These are phyloP conservation scores for Tetranychus urticae DNA, from an alignment of 1,140 invertebrate genomes.

Conservation along the genomic window DNA sequence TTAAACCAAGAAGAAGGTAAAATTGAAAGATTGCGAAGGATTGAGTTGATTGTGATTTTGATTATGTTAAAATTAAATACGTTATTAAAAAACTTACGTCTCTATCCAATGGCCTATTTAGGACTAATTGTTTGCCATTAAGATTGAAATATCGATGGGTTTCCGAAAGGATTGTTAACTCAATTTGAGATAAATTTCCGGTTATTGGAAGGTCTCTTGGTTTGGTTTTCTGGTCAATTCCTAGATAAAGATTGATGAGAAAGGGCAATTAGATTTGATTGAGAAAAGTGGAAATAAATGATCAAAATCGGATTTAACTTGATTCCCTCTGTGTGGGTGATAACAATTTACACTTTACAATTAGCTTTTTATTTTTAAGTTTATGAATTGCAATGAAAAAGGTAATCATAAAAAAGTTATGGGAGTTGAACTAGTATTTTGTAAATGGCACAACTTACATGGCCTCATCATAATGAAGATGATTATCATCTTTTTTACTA, in stretches of 20 bases:
- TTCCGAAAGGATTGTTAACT: constrained; percentile 42
- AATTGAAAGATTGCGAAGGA: too few relatives aligned
- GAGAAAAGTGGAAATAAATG: too few relatives aligned
- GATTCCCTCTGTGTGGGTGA: too few relatives aligned
- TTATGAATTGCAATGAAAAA: too few relatives aligned
- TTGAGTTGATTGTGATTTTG: neutral
- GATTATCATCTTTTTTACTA: too few relatives aligned
- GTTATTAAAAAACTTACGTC: constrained; percentile 30
- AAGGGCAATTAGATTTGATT: neutral
- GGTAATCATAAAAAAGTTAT: too few relatives aligned
- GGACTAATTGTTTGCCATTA: constrained; percentile 50
- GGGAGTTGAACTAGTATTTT: neutral
- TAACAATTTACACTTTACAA: too few relatives aligned
- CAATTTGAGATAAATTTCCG: constrained; percentile 53
- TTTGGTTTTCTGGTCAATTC: constrained; percentile 48
- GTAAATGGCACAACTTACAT: neutral
- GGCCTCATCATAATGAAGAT: neutral
- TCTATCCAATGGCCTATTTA: constrained; percentile 53
- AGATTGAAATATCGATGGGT: constrained; percentile 46
- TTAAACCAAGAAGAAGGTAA: too few relatives aligned
- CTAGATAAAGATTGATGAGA: constrained; percentile 26
- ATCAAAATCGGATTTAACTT: too few relatives aligned
- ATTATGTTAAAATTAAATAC: neutral
- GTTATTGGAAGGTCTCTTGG: constrained; percentile 52
- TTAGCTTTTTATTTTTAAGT: too few relatives aligned